Conservation (phyloP, 2,888 invertebrate genomes). For the Drosophila silvestris region DNA sequence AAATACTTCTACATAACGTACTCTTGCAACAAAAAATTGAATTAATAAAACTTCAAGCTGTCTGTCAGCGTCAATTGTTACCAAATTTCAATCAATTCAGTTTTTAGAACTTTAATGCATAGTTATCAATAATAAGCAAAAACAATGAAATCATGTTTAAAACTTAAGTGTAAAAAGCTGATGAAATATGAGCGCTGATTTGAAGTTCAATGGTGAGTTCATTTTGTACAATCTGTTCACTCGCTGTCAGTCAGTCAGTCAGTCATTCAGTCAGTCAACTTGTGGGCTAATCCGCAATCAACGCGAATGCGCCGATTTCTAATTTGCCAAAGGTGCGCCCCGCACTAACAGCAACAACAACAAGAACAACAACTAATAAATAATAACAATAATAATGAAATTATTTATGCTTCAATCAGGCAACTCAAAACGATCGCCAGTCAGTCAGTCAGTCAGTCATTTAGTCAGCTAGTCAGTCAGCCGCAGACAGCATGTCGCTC, state of each 20-base stretch:
- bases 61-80: not conserved
- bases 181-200: constrained; percentile 56
- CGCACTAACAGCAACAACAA: constrained; percentile 47
- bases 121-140: constrained; percentile 8
- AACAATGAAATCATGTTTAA: constrained; percentile 29
- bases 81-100: constrained; percentile 1
- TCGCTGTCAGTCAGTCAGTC: constrained; percentile 16
- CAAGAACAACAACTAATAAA: constrained; percentile 54
- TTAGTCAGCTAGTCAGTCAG: constrained; percentile 24
- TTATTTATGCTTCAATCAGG: constrained; percentile 68
- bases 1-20: not conserved
- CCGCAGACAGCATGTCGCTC: constrained; percentile 79
- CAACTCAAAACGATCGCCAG: constrained; percentile 35
- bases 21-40: not conserved
- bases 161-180: constrained; percentile 41
- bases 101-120: constrained; percentile 5
- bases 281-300: constrained; percentile 77
- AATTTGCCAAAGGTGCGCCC: constrained; percentile 75
- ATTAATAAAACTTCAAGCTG: not conserved
- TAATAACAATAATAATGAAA: constrained; percentile 73
- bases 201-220: constrained; percentile 61
- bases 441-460: not conserved
- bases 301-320: constrained; percentile 67
- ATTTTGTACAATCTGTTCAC: constrained; percentile 18
- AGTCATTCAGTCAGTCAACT: constrained; percentile 63